phyloP scores from a whole-genome alignment of 2,113 vertebrate species.

The Clinocottus analis region DNA sequence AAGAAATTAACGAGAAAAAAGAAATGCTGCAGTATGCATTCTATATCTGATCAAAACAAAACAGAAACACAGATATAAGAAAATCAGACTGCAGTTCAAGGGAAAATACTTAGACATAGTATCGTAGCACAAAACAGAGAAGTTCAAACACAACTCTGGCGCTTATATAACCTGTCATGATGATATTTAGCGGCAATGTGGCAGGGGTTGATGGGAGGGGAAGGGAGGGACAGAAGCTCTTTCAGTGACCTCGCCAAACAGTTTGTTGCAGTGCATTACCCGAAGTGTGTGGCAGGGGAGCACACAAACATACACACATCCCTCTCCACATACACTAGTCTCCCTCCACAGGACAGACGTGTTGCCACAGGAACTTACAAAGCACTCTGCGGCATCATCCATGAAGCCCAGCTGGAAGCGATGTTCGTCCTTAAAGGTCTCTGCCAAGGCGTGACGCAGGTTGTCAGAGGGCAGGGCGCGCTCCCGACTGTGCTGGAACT shows the following conservation, averaged over 20 bases:
- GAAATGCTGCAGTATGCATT: not conserved
- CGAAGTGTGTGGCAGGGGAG: conserved; percentile 25
- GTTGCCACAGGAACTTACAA: conserved; percentile 87
- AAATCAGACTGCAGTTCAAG: too few relatives aligned
- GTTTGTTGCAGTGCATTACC: conserved; percentile 62
- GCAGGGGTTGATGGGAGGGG: conserved; percentile 62
- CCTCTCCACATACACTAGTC: not conserved
- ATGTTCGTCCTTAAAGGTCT: conserved; percentile 97
- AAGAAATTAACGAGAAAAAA: not conserved
- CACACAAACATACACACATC: conserved; percentile 40
- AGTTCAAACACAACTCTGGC: conserved; percentile 32
- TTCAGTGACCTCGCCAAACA: conserved; percentile 76
- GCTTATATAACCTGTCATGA: conserved; percentile 76
- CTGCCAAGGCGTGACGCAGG: conserved; percentile 93
- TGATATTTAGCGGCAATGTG: conserved; percentile 68
- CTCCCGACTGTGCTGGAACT: conserved; percentile 95
- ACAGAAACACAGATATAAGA: not conserved
- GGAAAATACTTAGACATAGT: too few relatives aligned
- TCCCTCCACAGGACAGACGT: conserved; percentile 22
- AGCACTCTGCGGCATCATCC: conserved; percentile 99
- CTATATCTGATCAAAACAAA: conserved; percentile 35
- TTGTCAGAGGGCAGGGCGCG: conserved; percentile 96
- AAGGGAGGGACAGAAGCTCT: conserved; percentile 67
- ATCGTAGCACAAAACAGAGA: conserved; percentile 32
- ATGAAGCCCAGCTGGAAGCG: conserved; percentile 98